Evolutionary conservation across 2,797 vertebrate species (phyloP), one percentile per base, ranked within the genome.

Genomic region (Centroberyx gerrardi): DNA sequence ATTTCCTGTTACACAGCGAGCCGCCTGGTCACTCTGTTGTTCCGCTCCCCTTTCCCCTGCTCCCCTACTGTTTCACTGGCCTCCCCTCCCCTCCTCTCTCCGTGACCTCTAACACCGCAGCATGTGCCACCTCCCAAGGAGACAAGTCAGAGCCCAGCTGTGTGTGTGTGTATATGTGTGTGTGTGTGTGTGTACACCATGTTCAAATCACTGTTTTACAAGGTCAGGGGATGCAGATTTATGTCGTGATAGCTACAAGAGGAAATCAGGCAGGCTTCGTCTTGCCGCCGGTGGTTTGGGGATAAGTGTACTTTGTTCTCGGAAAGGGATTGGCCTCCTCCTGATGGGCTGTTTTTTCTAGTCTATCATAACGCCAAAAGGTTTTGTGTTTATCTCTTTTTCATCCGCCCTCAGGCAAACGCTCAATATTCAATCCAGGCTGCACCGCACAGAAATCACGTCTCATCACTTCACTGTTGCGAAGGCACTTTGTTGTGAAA

Each of bases 1-100:
- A 78, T 85, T 90, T 88, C 86, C 87, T 89, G 83, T 86, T 53
- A 54, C 76, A 64, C 83, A 65, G 49, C 18, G 29, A 31, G 42
- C 68, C n/a, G 71, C 80, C 64, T 60, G 71, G 66, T 36, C 86
- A 22, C 63, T 83, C 78, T 80, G 64, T 78, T 79, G 59, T 84
- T 67, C 65, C 64, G 59, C 61, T 56, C 61, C 59, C 54, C 28
- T 62, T 51, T 70, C 68, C 53, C 49, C 68, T 22, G 46, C 55
- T 51, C 33, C 67, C 64, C 65, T 51, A 63, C 79, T 72, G 81
- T 70, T 68, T 65, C 22, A 48, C 66, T 59, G 52, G 7, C 40
- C 10, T 15, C 49, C 68, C 29, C 38, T 36, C 33, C 52, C 60
- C 52, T 29, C 15, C 46, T 36, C 58, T 22, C 54, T 53, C 44